Evolutionary conservation across 2,888 invertebrate species (phyloP), one percentile per base, ranked within the genome.

Genomic region (Melieria picta): DNA sequence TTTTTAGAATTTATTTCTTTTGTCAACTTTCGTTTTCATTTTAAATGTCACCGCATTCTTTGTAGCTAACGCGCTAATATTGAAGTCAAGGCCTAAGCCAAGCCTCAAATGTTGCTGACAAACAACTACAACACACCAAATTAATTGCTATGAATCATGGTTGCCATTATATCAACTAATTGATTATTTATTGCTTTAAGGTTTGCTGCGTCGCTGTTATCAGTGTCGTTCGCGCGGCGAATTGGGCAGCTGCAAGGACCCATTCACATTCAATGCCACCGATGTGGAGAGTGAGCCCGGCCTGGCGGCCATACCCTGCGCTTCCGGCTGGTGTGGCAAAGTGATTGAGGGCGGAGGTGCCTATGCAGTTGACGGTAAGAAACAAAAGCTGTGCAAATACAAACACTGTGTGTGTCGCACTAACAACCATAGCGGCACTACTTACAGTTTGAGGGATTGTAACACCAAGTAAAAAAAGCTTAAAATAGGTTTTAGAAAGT

Each of bases 301-400:
- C 0, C 90, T 96, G 1, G 89, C 92, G 79, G 91, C 93, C 1
- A 90, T 92, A 10, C 93, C 94, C 0, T 96, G 96, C 80, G 93
- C 94, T 0, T 95, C 95, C 11, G 96, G 96, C 55, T 97, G 97
- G 97, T 97, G 97, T 82, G 94, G 94, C 43, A 97, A 97, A 88
- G 92, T 95, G 65, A 90, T 95, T 52, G 96, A 96, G 86, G 93
- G 93, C 72, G 92, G 92, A 77, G 92, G 92, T 79, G 88, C 92
- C 65, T 90, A 93, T 77, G 92, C 93, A 83, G 91, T 92, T 83
- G 94, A 94, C 88, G 95, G 95, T 94, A 87, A 85, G 42, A 5
- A 0, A 63, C 3, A 63, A 13, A 13, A n/a, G 11, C 45, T 48
- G 57, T n/a, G 42, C 30, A 30, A 30, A 30, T 30, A 30, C 2